Evolutionary conservation across 2,888 invertebrate species (phyloP).

Genomic region (Eurytoma californica): DNA sequence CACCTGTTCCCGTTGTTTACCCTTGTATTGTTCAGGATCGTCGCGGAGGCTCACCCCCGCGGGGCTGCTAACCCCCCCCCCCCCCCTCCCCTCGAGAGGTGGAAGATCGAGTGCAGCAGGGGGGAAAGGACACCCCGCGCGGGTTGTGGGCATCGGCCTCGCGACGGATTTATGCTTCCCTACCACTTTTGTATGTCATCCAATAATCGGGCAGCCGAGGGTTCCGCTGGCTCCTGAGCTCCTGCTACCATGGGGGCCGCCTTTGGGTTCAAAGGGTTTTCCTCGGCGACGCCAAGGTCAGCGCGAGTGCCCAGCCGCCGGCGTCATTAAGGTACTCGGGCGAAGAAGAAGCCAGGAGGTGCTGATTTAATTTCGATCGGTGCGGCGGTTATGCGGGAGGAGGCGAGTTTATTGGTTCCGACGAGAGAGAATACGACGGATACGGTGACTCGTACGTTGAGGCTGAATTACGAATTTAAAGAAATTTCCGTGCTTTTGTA

Average conservation of each 20-base stretch:
- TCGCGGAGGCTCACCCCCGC: slow-evolving; percentile 3
- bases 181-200: slow-evolving; percentile 74
- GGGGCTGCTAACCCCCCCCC: too few species aligned
- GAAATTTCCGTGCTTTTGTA: too few species aligned
- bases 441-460: too few species aligned
- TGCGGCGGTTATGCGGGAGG: too few species aligned
- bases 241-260: slow-evolving; percentile 67
- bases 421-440: too few species aligned
- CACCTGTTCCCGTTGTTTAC: slow-evolving; percentile 73
- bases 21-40: slow-evolving; percentile 70
- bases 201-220: slow-evolving; percentile 66
- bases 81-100: not conserved
- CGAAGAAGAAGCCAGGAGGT: not conserved
- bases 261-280: slow-evolving; percentile 67
- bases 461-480: not conserved
- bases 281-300: slow-evolving; percentile 40
- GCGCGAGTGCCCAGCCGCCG: not conserved
- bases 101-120: not conserved
- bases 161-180: slow-evolving; percentile 69
- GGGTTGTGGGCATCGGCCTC: not conserved
- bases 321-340: not conserved
- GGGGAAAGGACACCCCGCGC: not conserved
- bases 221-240: slow-evolving; percentile 60
- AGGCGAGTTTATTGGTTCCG: too few species aligned
- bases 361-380: not conserved